These are phyloP conservation scores for Drosophila austrosaltans DNA, from an alignment of 2,888 invertebrate genomes.

Conservation along the genomic window DNA sequence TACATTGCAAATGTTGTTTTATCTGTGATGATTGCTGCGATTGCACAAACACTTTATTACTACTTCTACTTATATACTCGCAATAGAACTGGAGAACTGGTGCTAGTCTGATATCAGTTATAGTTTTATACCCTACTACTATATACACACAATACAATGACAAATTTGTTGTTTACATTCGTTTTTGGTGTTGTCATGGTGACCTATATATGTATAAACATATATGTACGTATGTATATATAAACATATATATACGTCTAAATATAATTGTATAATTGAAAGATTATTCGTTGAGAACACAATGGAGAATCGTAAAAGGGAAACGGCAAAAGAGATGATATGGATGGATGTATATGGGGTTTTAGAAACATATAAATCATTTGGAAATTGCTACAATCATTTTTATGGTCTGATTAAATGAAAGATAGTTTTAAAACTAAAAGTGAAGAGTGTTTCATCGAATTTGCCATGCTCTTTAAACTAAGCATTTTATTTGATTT, in stretches of 20 bases:
- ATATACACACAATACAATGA: background rate
- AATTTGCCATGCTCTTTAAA: background rate
- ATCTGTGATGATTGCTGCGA: conserved; percentile 38
- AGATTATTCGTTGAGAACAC: conserved; percentile 3
- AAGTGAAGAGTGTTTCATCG: background rate
- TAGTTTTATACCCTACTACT: background rate
- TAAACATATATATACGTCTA: background rate
- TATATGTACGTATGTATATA: no score
- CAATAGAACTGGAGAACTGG: conserved; percentile 11
- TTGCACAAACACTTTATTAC: conserved; percentile 25
- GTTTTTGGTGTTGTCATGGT: conserved; percentile 16
- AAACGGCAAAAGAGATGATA: background rate
- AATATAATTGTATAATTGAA: background rate
- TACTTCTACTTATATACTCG: conserved; percentile 6
- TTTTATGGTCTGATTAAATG: conserved; percentile 2
- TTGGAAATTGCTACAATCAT: background rate
- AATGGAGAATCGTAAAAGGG: conserved; percentile 7
- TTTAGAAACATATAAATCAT: background rate
- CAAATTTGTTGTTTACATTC: conserved; percentile 5
- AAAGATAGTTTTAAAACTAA: background rate
- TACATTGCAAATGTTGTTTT: conserved; percentile 52
- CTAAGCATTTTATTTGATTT: no score
- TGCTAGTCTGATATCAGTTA: conserved; percentile 4
- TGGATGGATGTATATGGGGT: background rate
- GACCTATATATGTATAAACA: background rate